Base-by-base conservation (phyloP, 2,113 vertebrate genomes). In the Pseudolaguvia tuberculata region DNA sequence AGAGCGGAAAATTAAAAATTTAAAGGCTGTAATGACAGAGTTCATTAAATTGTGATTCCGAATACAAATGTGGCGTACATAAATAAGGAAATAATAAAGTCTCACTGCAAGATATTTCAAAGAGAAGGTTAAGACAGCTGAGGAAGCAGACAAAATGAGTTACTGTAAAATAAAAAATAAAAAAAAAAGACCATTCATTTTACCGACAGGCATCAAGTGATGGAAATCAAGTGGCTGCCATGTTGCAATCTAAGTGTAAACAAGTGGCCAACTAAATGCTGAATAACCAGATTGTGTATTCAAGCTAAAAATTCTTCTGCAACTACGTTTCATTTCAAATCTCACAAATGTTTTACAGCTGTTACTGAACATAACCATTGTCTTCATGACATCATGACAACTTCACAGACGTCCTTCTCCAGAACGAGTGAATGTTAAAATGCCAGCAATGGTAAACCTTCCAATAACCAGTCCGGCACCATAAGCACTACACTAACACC, bases 31-130 rank as follows among this genome's bases (percentile, higher is more conserved):
- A 90, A 89, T 91, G 89, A 89, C 82, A 69, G 82, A 86, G 85
- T 89, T 91, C 88, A 89, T 90, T 91, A 90, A 89, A 89, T 86
- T 84, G 86, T 86, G 85, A 88, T 87, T 88, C 85, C 18, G 88
- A 88, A 88, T 89, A 88, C 86, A 90, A 88, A 88, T 80, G 86
- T 83, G 84, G 84, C 81, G 86, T 86, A 86, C 87, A 90, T 91
- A 90, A 90, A 91, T 90, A 90, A 87, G 87, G 85, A 88, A 89
- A 89, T 88, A 86, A 87, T 85, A 72, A 85, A 73, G 85, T 80
- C 81, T 84, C 80, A 82, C 79, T 88, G 84, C 27, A 76, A 79
- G 85, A 88, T 81, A 81, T 83, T 83, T 84, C 82, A 81, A 51
- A 79, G 86, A 84, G 88, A 84, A 68, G 83, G 81, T 75, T 77